Base-by-base conservation (phyloP, 2,797 vertebrate species). In the Silurus aristotelis region DNA sequence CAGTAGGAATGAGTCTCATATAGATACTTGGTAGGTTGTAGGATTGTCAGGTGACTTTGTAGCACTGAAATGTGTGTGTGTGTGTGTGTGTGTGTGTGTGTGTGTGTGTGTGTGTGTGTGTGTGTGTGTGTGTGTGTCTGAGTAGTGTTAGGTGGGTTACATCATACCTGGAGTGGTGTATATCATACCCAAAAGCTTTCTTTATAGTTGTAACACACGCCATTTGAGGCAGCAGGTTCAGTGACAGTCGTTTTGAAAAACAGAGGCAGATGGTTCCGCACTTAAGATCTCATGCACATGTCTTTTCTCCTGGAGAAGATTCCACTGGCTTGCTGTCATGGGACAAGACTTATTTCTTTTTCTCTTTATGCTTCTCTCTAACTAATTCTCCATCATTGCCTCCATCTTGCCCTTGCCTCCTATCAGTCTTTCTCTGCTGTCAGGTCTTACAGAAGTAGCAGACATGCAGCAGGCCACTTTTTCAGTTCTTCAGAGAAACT, bases 201-300 rank as follows among this genome's bases (percentile, higher is more conserved):
- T 90, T 88, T 90, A 67, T 87, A 82, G 82, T n/a, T 71, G 27
- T 64, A 79, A 82, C 80, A 85, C 60, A 58, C 83, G 55, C 27
- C 48, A 31, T 80, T 85, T 83, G 84, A 87, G 87, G 83, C 64
- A 71, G 84, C 84, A 86, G 84, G 85, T 88, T 89, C 80, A 86
- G 80, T 63, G 25, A 72, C 58, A 61, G 76, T 90, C 85, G 78
- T 88, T 87, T 80, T 90, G 91, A 92, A 91, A 90, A 88, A 89
- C 90, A 89, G 90, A 90, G 89, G 89, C 91, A 94, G 92, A 94
- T 94, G 92, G 92, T 92, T 90, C 87, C 82, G 89, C 88, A 89
- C 91, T 92, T 92, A 92, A 84, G 87, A 89, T 88, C 92, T 95
- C 92, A 93, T 90, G 90, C 92, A 91, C 91, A 93, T 92, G 93